Base-by-base conservation (phyloP, 2,113 vertebrate species). In the Solenodon paradoxus region DNA sequence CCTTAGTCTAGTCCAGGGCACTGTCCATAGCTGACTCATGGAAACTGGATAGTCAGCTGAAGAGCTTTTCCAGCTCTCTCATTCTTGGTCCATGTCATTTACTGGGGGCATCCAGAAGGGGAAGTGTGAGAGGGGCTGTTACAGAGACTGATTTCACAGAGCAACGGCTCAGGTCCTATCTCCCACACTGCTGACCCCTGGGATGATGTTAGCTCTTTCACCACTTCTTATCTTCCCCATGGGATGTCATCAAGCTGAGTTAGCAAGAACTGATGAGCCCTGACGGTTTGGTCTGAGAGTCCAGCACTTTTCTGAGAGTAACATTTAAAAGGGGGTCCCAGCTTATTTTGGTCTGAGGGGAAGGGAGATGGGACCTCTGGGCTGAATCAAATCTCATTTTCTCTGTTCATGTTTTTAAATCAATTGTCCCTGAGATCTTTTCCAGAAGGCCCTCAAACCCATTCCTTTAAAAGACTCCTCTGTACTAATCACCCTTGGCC, bases 221-320 rank as follows among this genome's bases (percentile, higher is more conserved):
- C 66, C 72, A 85, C 32, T 30, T 88, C 89, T 92, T 96, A 93
- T 91, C 94, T 97, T 78, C 40, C 72, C 57, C 53, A 2, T 2
- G 38, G 57, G 78, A 63, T 84, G 64, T 88, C 93, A 55, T n/a
- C 84, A 92, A 92, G 61, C 12, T 40, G n/a, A 66, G 72, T 4
- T 16, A 47, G 24, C 5, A 5, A 61, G 35, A 7, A 79, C 55
- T 57, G 83, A 40, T 66, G 22, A 53, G 24, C 32, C 64, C 45
- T 32, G 57, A 19, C 19, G 28, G n/a, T 61, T 49, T 68, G 64
- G 13, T 1, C 15, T 22, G 45, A n/a, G 19, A 45, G 51, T n/a
- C 16, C 35, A 15, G 26, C 24, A 12, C 26, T 64, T n/a, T 38
- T 89, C 51, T 53, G 20, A 69, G 35, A 6, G 38, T 10, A 63